Conservation (phyloP, 2,113 vertebrate species). For the Pluvianellus socialis region DNA sequence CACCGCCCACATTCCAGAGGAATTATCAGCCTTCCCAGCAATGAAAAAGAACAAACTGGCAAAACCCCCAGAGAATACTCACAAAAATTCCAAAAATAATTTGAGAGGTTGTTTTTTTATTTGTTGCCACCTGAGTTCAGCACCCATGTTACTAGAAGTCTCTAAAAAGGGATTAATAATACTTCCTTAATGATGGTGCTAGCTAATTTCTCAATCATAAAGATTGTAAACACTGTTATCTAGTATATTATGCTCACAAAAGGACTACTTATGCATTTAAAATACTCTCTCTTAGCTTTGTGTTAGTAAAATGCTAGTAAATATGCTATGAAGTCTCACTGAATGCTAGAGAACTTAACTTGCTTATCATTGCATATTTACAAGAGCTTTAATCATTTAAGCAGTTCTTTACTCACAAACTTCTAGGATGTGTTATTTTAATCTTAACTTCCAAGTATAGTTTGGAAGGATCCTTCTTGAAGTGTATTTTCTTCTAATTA, state of each 20-base stretch:
- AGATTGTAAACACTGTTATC: not conserved
- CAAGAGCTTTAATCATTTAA: not conserved
- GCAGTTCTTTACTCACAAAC: not conserved
- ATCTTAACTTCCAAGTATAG: not conserved
- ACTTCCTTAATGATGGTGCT: not conserved
- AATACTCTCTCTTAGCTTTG: not conserved
- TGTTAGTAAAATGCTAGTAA: not conserved
- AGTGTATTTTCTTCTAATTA: not conserved
- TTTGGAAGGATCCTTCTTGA: not conserved
- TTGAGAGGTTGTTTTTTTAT: not conserved
- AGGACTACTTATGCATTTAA: not conserved
- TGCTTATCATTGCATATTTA: not conserved
- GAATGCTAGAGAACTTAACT: not conserved
- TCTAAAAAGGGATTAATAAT: not conserved
- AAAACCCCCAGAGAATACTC: not conserved
- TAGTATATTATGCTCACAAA: not conserved
- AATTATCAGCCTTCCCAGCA: not conserved
- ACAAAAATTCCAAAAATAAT: not conserved
- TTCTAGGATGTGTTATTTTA: not conserved
- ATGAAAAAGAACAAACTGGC: not conserved
- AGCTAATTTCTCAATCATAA: not conserved
- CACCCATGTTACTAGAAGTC: not conserved
- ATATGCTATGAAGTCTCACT: not conserved
- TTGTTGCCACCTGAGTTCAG: not conserved
- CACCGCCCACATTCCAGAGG: not conserved